Conservation (phyloP, 2,888 invertebrate genomes). For the Polymixis flavicincta region DNA sequence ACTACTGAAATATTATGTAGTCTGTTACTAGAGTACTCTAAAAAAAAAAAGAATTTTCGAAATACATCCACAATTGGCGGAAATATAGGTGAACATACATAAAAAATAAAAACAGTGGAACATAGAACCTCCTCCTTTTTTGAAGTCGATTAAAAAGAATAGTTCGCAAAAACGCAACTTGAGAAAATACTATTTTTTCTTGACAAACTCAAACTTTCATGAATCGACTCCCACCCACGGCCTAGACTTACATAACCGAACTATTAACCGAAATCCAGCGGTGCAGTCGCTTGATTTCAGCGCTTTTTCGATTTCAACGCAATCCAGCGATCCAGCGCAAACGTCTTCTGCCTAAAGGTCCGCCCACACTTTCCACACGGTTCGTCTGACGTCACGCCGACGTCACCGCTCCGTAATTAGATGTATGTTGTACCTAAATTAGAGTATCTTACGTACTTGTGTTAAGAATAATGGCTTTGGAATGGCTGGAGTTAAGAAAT, state of each 20-base stretch:
- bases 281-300: no score
- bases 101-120: no score
- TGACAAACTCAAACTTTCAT: conserved; percentile 28
- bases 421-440: conserved; percentile 54
- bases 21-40: neutral
- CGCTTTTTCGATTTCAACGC: no score
- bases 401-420: conserved; percentile 64
- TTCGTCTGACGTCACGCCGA: conserved; percentile 52
- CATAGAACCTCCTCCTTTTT: no score
- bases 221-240: conserved; percentile 54
- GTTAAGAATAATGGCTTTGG: conserved; percentile 41
- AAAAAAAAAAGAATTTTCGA: no score
- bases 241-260: conserved; percentile 50
- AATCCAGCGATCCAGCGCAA: conserved; percentile 24
- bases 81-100: no score
- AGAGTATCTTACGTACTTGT: conserved; percentile 41
- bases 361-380: conserved; percentile 61
- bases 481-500: conserved; percentile 26
- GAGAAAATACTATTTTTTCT: neutral
- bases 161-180: neutral
- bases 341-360: conserved; percentile 29
- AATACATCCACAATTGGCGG: no score
- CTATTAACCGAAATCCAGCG: conserved; percentile 39
- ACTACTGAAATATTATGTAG: neutral
- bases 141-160: no score